Evolutionary conservation across 2,888 invertebrate genomes (phyloP).

Genomic region (Amphipyra tragopoginis): DNA sequence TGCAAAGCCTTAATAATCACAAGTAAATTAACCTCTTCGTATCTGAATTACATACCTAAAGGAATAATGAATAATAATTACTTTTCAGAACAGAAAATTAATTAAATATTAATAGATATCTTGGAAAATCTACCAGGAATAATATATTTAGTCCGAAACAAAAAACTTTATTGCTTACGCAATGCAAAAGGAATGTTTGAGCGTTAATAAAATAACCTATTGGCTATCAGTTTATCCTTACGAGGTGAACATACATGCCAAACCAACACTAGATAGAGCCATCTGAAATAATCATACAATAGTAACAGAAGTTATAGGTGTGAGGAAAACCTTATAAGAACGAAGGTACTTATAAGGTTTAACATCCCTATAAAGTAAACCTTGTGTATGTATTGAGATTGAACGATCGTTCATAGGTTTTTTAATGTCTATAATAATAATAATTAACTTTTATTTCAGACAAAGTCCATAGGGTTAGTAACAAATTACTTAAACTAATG

Average conservation of each 20-base stretch:
- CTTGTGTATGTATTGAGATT: no score
- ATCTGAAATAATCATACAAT: neutral
- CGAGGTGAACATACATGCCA: neutral
- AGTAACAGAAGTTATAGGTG: no score
- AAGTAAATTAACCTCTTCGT: neutral
- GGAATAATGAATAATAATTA: slow-evolving; percentile 19
- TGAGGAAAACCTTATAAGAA: no score
- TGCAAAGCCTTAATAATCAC: neutral
- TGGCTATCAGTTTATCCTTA: slow-evolving; percentile 30
- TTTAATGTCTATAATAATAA: no score
- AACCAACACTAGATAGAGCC: neutral
- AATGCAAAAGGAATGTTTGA: slow-evolving; percentile 47
- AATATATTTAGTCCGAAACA: slow-evolving; percentile 25
- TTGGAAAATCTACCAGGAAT: slow-evolving; percentile 18
- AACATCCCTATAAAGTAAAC: no score
- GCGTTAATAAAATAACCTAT: slow-evolving; percentile 39
- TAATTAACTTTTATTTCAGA: no score
- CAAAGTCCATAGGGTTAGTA: no score
- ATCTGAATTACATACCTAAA: neutral
- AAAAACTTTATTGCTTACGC: slow-evolving; percentile 42
- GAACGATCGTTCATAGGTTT: no score
- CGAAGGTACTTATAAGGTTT: no score
- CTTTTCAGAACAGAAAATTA: slow-evolving; percentile 16
- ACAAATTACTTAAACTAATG: no score
- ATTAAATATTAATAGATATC: slow-evolving; percentile 14